Conservation (phyloP, 1,140 invertebrate genomes). For the Halictus rubicundus region DNA sequence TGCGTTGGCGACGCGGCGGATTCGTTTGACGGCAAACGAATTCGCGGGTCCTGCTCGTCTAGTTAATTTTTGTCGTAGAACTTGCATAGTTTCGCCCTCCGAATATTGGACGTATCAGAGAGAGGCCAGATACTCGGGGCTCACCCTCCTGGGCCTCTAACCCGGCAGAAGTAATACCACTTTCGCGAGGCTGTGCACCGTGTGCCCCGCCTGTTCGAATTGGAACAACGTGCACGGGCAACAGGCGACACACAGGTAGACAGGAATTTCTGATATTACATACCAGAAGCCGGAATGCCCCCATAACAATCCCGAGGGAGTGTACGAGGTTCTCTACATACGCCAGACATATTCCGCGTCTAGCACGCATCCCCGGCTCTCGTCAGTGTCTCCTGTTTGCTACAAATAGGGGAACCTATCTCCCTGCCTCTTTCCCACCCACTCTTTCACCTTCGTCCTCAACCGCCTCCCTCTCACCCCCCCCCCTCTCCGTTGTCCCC, state of each 20-base stretch:
- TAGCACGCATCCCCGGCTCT: conserved; percentile 52
- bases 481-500: background rate
- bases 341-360: conserved; percentile 63
- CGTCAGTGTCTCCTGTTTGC: conserved; percentile 50
- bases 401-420: conserved; percentile 49
- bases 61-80: conserved; percentile 33
- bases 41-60: background rate
- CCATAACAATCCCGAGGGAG: conserved; percentile 67
- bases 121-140: conserved; percentile 9
- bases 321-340: conserved; percentile 62
- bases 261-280: conserved; percentile 77
- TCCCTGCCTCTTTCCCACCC: conserved; percentile 22
- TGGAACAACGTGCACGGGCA: conserved; percentile 63
- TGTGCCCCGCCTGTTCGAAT: conserved; percentile 56
- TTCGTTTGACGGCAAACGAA: conserved; percentile 28
- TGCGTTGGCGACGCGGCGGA: background rate
- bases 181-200: conserved; percentile 51
- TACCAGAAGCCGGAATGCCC: conserved; percentile 73
- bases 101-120: conserved; percentile 39
- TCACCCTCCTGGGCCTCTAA: conserved; percentile 40
- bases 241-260: conserved; percentile 71
- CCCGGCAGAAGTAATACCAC: conserved; percentile 61
- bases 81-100: conserved; percentile 14
- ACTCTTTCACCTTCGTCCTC: conserved; percentile 13
- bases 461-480: too few relatives aligned